These are phyloP conservation scores for Lycopodina hypogea DNA, from an alignment of 37 sponge, comb jelly and placozoan genomes.

Conservation along the genomic window DNA sequence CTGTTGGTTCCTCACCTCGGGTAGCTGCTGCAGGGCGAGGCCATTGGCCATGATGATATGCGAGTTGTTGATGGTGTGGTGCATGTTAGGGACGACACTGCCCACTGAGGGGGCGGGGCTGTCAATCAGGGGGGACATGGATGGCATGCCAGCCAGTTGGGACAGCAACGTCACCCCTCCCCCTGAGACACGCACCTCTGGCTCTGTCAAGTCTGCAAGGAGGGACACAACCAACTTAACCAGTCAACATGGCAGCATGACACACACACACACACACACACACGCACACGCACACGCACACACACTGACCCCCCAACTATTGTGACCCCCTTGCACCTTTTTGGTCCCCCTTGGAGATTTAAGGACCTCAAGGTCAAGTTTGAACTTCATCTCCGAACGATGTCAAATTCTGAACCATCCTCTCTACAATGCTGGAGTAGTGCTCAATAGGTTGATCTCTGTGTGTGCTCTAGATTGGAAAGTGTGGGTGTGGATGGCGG, in stretches of 20 bases:
- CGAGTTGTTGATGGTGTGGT: neutral
- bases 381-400: too few species aligned
- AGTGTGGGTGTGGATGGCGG: too few species aligned
- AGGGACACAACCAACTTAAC: too few species aligned
- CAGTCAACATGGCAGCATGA: too few species aligned
- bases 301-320: neutral
- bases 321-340: too few species aligned
- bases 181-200: neutral
- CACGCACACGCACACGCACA: too few species aligned
- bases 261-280: neutral
- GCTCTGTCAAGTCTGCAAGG: neutral
- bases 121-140: slow-evolving; percentile 55
- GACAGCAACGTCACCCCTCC: slow-evolving; percentile 44
- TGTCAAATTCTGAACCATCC: too few species aligned
- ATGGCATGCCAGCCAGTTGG: slow-evolving; percentile 49
- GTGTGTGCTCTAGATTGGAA: too few species aligned
- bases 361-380: too few species aligned
- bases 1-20: slow-evolving; percentile 4
- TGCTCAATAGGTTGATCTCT: too few species aligned
- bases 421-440: too few species aligned
- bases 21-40: neutral
- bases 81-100: slow-evolving; percentile 55
- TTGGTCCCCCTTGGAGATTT: too few species aligned
- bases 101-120: slow-evolving; percentile 54
- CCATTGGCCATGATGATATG: slow-evolving; percentile 36